phyloP scores from a whole-genome alignment of 2,888 invertebrate genomes.

The Calliopum simillimum region DNA sequence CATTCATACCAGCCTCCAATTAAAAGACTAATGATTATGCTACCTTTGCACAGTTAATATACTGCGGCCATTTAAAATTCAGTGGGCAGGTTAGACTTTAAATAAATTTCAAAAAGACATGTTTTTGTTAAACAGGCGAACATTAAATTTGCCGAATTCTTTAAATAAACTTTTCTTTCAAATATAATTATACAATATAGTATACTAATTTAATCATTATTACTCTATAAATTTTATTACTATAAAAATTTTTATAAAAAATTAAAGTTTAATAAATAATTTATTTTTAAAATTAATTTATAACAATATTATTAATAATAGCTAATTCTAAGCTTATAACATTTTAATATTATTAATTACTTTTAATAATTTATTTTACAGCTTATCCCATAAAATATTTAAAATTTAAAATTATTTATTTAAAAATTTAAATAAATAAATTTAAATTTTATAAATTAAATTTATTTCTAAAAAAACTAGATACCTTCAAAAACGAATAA shows the following conservation, averaged over 20 bases:
- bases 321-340: conserved; percentile 72
- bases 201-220: conserved; percentile 75
- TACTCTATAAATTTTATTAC: conserved; percentile 66
- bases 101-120: conserved; percentile 75
- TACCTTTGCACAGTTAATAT: conserved; percentile 84
- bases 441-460: conserved; percentile 67
- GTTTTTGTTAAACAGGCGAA: conserved; percentile 84
- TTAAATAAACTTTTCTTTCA: conserved; percentile 68
- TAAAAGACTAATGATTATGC: conserved; percentile 85
- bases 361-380: conserved; percentile 72
- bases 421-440: conserved; percentile 55
- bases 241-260: conserved; percentile 66
- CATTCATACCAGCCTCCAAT: conserved; percentile 84
- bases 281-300: conserved; percentile 69
- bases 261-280: conserved; percentile 67
- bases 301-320: conserved; percentile 69
- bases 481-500: conserved; percentile 76
- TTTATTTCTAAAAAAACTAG: conserved; percentile 76
- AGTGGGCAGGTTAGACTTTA: conserved; percentile 81
- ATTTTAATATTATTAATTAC: conserved; percentile 63
- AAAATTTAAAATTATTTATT: conserved; percentile 63
- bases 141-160: conserved; percentile 75
- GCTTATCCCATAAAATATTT: conserved; percentile 73
- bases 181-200: conserved; percentile 54
- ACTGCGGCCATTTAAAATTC: conserved; percentile 82